Evolutionary conservation across 2,797 vertebrate genomes (phyloP), one percentile per base, ranked within the genome.

Genomic region (Alca torda): DNA sequence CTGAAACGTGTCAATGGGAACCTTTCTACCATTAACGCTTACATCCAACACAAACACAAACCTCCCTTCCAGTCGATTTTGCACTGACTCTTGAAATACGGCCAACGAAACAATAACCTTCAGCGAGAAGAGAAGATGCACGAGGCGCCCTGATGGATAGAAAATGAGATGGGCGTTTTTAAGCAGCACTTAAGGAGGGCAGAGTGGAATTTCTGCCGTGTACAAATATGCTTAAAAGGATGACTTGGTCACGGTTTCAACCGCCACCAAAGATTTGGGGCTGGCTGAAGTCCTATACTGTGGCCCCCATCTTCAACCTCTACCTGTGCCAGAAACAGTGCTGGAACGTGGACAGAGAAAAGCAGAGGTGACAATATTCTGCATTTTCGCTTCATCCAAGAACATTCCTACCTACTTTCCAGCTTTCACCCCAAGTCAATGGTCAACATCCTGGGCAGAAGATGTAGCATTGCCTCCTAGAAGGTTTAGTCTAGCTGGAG

Each of bases 1-100:
- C 73, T 53, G 48, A n/a, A 11, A 5, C 0, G 3, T 14, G n/a
- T 24, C 73, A 39, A 5, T 18, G 33, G 59, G 91, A 92, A 80
- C 59, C 37, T 45, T 77, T 61, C 72, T 37, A 13, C 81, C 72
- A 59, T 60, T 53, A 93, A 69, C 65, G 39, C 19, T 68, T 31
- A 5, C 1, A 59, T 8, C 37, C n/a, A 91, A 82, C 28, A 35
- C 45, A 85, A 91, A 82, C 28, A 35, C 45, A 85, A 92, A 64
- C 51, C 39, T 70, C 60, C 19, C 11, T 84, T 94, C 56, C 75
- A 76, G 46, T 10, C 26, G 74, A 94, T 76, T 96, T 88, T 35
- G 37, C 54, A 26, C 4, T 35, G 65, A 43, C n/a, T 93, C 33
- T 35, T 95, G 90, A 95, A 91, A 89, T 2, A 24, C 33, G 87